Percentiles rank a stretch among this genome's conserved stretches.
These are phyloP conservation scores for Machimus atricapillus DNA, from an alignment of 2,888 invertebrate genomes.

Conservation along the genomic window DNA sequence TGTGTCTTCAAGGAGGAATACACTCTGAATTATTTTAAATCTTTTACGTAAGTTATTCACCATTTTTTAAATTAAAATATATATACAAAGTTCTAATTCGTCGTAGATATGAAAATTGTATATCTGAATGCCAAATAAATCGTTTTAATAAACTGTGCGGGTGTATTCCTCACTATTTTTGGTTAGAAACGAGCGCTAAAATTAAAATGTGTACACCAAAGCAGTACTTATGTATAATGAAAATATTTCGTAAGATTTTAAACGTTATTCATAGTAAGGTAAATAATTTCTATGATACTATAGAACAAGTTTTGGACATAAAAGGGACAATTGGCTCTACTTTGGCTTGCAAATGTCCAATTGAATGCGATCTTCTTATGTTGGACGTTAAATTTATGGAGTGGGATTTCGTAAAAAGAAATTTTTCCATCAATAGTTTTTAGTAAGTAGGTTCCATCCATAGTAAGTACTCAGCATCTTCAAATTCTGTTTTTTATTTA, in stretches of 20 bases:
- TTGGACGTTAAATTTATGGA: background rate
- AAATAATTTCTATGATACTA: background rate
- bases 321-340: background rate
- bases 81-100: background rate
- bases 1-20: slow-evolving; percentile 26
- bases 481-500: background rate
- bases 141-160: slow-evolving; percentile 32
- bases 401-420: background rate
- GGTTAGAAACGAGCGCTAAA: background rate
- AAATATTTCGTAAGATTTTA: background rate
- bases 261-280: background rate
- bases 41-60: slow-evolving; percentile 18
- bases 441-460: background rate
- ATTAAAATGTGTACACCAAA: background rate
- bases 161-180: slow-evolving; percentile 40
- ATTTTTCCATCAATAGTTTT: background rate
- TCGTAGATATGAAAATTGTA: slow-evolving; percentile 41
- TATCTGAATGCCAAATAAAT: slow-evolving; percentile 41
- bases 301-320: background rate
- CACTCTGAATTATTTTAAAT: background rate
- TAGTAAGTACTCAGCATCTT: background rate
- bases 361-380: slow-evolving; percentile 20
- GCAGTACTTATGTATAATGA: background rate
- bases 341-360: background rate
- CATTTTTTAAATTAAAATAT: background rate